Evolutionary conservation across 2,888 invertebrate genomes (phyloP).

Genomic region (Clitarchus hookeri): DNA sequence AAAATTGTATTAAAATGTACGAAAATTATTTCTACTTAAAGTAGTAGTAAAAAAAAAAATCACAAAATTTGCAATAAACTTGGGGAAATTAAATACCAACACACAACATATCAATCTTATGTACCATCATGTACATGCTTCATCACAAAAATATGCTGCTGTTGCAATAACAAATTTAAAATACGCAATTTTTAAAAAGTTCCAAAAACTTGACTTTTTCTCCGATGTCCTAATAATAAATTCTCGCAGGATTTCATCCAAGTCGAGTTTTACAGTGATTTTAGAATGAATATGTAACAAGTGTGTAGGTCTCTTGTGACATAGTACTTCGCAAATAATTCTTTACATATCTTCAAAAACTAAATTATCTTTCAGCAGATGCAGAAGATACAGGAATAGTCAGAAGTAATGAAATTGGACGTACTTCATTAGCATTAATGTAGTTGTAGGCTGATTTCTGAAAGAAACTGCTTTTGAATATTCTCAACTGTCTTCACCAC

Average conservation of each 20-base stretch:
- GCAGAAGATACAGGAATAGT: background rate
- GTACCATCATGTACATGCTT: background rate
- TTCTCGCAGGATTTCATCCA: background rate
- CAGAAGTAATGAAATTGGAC: background rate
- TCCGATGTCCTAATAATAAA: background rate
- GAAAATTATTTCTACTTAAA: background rate
- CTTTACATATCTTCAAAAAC: background rate
- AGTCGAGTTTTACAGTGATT: background rate
- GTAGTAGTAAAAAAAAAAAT: background rate
- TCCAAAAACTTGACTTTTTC: background rate
- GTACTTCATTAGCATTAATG: no score
- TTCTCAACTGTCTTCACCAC: no score
- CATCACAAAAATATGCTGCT: background rate
- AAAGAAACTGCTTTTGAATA: no score
- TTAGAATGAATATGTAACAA: background rate
- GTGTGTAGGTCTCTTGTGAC: background rate
- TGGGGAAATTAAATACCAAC: background rate
- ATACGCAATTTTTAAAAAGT: background rate
- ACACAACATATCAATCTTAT: background rate
- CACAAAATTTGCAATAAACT: background rate
- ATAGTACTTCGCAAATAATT: background rate
- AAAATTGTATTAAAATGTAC: background rate
- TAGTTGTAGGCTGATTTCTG: no score
- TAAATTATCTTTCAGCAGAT: constrained; percentile 4
- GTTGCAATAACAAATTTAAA: background rate